phyloP scores from a whole-genome alignment of 2,113 vertebrate species.

The Azemiops feae region DNA sequence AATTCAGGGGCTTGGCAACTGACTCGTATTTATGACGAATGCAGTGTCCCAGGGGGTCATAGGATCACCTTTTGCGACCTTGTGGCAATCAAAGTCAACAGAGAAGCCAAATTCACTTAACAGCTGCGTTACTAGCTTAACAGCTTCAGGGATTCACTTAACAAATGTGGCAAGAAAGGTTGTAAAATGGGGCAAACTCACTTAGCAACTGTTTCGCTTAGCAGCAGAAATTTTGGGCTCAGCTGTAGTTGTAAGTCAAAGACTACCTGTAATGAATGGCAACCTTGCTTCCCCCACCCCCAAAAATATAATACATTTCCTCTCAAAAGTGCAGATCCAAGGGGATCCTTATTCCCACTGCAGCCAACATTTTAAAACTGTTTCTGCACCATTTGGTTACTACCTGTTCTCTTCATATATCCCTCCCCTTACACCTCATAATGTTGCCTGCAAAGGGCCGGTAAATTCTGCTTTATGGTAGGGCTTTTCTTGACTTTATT shows the following conservation, averaged over 20 bases:
- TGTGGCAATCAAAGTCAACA: background rate
- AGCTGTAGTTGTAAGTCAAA: background rate
- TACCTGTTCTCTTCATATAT: background rate
- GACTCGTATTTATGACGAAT: background rate
- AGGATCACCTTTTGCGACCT: background rate
- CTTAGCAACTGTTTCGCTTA: background rate
- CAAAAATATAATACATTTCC: too few relatives aligned
- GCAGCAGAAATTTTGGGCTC: background rate
- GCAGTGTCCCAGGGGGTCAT: background rate
- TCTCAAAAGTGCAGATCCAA: too few relatives aligned
- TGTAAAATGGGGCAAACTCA: background rate
- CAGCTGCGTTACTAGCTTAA: too few relatives aligned
- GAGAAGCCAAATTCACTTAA: background rate
- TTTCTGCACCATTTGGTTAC: background rate
- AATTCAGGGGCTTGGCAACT: background rate
- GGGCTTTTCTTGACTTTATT: background rate
- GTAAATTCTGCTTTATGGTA: background rate
- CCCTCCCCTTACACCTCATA: background rate
- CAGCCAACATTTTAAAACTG: background rate
- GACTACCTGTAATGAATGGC: background rate
- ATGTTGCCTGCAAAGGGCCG: background rate
- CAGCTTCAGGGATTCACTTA: background rate
- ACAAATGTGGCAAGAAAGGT: background rate
- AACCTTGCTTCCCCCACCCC: background rate
- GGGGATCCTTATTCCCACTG: too few relatives aligned